Base-by-base conservation (phyloP, 2,888 invertebrate species). In the Tuberolachnus salignus region DNA sequence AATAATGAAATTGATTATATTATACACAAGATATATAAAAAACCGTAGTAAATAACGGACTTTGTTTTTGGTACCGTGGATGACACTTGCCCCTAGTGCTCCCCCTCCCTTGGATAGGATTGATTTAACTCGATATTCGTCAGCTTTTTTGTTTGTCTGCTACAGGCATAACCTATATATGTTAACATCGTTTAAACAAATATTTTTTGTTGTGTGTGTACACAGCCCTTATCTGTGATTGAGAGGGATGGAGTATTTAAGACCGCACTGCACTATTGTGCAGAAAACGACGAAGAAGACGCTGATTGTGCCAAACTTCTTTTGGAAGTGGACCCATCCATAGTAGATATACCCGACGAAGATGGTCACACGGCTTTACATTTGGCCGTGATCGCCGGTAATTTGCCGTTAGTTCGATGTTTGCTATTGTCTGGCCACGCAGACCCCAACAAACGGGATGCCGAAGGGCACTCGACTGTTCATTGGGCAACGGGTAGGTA, bases 311-410 rank as follows among this genome's bases (percentile, higher is more conserved):
- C 90, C 3, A 88, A 89, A 82, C 85, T 88, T 80, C 83, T 98
- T 84, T 90, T 97, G 81, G 91, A 94, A 87, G 92, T 92, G 72
- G 94, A 95, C 83, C 93, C 94, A n/a, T 91, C 91, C 83, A 88
- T 97, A 82, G 89, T 96, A 80, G 92, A 94, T 85, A 91, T 92
- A 55, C 89, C 92, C 61, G 97, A 97, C 85, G 93, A 94, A 83
- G 97, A 98, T 86, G 98, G 98, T 81, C 94, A 97, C 85, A 96
- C 98, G 13, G 93, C 98, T 13, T 89, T 99, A 75, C 96, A 98
- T 87, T 90, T 98, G 84, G 97, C 98, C 42, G 96, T 97, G 81
- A 97, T 97, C 84, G 94, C 95, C 82, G 97, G 97, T 71, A 94
- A 95, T 85, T 91, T 92, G 84, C 92, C 93, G 21, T 88, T 95